Evolutionary conservation across 2,113 vertebrate genomes (phyloP).

Genomic region (Nicator chloris): DNA sequence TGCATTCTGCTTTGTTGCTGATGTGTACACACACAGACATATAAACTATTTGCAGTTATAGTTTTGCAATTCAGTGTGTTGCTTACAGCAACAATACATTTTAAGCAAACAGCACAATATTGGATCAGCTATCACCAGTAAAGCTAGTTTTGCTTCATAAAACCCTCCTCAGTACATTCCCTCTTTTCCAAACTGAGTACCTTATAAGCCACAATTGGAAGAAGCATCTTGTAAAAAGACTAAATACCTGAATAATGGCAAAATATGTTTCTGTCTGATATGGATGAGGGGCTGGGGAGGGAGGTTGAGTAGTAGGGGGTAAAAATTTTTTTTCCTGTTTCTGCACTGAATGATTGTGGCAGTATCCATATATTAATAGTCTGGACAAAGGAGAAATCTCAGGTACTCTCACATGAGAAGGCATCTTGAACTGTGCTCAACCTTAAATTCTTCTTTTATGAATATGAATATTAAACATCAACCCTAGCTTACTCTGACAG

Average conservation of each 20-base stretch:
- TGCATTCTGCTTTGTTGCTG: conserved; percentile 46
- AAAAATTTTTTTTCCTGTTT: not conserved
- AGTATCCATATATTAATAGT: not conserved
- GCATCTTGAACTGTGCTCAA: not conserved
- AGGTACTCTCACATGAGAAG: not conserved
- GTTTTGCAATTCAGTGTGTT: conserved; percentile 63
- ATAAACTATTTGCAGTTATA: conserved; percentile 53
- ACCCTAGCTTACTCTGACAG: not conserved
- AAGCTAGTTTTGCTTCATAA: conserved; percentile 48
- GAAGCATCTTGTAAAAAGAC: conserved; percentile 5
- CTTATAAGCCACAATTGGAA: conserved; percentile 24
- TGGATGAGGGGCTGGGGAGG: accelerated
- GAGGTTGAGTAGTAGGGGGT: accelerated
- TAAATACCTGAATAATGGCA: not conserved
- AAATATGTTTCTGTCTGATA: not conserved
- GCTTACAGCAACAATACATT: conserved; percentile 40
- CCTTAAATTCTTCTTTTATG: not conserved
- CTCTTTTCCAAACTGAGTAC: not conserved
- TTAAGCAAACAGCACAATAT: conserved; percentile 55
- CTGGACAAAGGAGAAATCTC: not conserved
- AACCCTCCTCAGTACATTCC: not conserved
- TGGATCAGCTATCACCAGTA: conserved; percentile 47
- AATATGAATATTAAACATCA: not conserved
- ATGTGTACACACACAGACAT: not conserved
- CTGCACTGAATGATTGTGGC: not conserved